Evolutionary conservation across 64 coral and sea anemone genomes (phyloP), one percentile per base, ranked within the genome.

Genomic region (Platygyra sinensis): DNA sequence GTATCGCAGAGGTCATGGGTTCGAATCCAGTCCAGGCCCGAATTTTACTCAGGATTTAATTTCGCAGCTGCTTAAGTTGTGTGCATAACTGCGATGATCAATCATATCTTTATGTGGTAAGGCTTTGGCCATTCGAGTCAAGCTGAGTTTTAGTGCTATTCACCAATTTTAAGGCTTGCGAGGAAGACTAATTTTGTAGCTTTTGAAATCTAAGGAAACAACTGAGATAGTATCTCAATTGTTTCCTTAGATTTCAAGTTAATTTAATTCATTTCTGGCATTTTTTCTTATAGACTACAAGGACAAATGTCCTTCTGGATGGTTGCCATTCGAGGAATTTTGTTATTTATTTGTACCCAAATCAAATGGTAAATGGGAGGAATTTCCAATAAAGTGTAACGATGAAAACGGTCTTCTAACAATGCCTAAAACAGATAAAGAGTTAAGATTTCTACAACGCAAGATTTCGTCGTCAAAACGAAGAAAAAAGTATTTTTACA

Each of bases 391-490:
- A 74, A 78, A 96, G 74, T 96, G 94, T 62, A 80, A 86, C 38
- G 29, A n/a, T 54, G 46, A 77, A 30, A 88, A 89, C 39, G 90
- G 90, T 50, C 67, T 82, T 20, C 74, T 96, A 15, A 90, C 94
- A 13, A 93, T 96, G 90, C 94, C 94, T 3, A 96, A 92, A 73
- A 89, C 94, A 25, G 88, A 89, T 38, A 74, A 89, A 64, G 79
- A 92, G 19, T 86, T 92, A 10, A 62, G 65, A 32, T 96, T 93
- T 65, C 79, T 96, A 62, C 87, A 84, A 30, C 32, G 54, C 49
- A 86, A 79, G 11, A 60, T 96, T 19, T n/a, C 30, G 8, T 80
- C 71, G 22, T 91, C 59, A 30, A 67, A 80, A 46, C 54, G 73
- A 14, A 67, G 83, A 15, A 80, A 28, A 24, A 74, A 84, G 64